Evolutionary conservation across 2,113 vertebrate genomes (phyloP).

Genomic region (Sitta europaea): DNA sequence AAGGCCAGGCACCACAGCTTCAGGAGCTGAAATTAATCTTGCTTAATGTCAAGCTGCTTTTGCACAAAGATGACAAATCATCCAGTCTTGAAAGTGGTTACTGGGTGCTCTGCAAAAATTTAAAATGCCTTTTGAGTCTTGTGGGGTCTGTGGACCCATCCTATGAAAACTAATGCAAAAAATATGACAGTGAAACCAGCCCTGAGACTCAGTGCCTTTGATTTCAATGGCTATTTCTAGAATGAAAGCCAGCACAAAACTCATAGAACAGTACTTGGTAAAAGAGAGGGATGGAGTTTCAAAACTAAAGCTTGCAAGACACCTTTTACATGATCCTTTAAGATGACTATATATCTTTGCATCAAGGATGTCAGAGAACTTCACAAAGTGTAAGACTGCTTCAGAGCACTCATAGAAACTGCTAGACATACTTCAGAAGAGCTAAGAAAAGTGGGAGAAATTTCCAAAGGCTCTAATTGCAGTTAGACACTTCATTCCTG

Average conservation of each 20-base stretch:
- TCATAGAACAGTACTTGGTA: not conserved
- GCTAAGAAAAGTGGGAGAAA: not conserved
- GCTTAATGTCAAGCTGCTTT: not conserved
- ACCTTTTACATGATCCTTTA: not conserved
- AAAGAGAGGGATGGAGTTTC: not conserved
- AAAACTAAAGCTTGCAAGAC: not conserved
- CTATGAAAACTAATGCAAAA: not conserved
- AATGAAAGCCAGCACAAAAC: not conserved
- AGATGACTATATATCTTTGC: not conserved
- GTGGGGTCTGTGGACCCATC: not conserved
- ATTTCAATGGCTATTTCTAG: not conserved
- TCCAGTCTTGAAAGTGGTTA: not conserved
- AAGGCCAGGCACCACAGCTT: not conserved
- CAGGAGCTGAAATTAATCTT: constrained; percentile 4
- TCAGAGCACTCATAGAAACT: not conserved
- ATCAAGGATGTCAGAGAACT: not conserved
- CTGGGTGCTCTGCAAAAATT: not conserved
- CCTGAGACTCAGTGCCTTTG: not conserved
- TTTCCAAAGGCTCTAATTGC: not conserved
- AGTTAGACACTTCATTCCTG: not conserved
- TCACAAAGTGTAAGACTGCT: not conserved
- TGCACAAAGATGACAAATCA: not conserved
- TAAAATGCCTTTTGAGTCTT: not conserved
- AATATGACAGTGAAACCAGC: not conserved
- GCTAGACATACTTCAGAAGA: not conserved